These are phyloP conservation scores for Camelus dromedarius DNA, from an alignment of 2,113 vertebrate genomes.

Conservation along the genomic window DNA sequence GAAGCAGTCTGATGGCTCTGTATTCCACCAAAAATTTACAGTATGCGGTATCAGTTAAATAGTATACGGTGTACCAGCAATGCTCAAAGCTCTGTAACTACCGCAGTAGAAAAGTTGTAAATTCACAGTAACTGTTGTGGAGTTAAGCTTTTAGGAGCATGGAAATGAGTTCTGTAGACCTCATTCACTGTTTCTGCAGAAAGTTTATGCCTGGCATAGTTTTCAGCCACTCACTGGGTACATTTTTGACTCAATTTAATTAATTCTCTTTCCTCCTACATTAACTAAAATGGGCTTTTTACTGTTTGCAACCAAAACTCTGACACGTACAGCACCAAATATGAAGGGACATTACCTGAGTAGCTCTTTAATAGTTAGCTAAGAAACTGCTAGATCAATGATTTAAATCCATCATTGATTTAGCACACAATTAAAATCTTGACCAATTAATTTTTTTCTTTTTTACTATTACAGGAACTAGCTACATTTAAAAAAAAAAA, in stretches of 20 bases:
- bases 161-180: neutral
- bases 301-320: neutral
- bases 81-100: neutral
- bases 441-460: neutral
- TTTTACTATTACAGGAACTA: neutral
- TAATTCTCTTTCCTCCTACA: neutral
- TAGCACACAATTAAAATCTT: neutral
- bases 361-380: neutral
- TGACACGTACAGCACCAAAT: neutral
- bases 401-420: slow-evolving; percentile 38
- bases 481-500: neutral
- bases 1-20: neutral
- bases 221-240: neutral
- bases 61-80: neutral
- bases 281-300: neutral
- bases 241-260: neutral
- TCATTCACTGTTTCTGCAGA: neutral
- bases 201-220: neutral
- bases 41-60: neutral
- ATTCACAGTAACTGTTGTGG: neutral
- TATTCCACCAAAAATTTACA: neutral
- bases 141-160: neutral
- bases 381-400: neutral
- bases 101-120: neutral
- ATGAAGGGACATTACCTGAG: neutral